These are phyloP conservation scores for Podiceps cristatus DNA, from an alignment of 2,113 vertebrate genomes.

Conservation along the genomic window DNA sequence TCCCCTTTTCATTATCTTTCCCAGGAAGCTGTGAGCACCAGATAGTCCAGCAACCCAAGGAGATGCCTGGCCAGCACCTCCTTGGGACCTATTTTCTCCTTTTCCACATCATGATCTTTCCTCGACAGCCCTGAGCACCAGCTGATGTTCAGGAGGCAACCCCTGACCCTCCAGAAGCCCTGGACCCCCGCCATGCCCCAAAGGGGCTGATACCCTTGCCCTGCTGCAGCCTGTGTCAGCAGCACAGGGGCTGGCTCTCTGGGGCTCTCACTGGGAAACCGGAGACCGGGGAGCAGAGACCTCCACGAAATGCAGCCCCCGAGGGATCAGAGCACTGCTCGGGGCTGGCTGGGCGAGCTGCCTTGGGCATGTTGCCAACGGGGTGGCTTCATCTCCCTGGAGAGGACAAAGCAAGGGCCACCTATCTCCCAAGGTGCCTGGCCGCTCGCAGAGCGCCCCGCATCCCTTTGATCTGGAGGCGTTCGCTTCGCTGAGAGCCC, in stretches of 20 bases:
- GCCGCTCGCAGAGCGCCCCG: neutral
- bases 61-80: neutral
- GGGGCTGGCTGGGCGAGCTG: rapidly evolving
- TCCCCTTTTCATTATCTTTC: neutral
- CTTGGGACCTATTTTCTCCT: neutral
- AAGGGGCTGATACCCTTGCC: neutral
- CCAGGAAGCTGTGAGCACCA: neutral
- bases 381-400: neutral
- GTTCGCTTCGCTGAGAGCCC: neutral
- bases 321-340: neutral
- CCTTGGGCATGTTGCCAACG: neutral
- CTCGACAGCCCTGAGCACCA: neutral
- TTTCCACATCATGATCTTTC: neutral
- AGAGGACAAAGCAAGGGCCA: neutral
- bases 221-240: neutral
- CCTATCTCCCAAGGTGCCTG: neutral
- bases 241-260: neutral
- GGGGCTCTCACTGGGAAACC: neutral
- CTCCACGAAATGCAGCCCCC: neutral
- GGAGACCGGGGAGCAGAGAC: neutral
- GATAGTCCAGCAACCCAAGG: neutral
- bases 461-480: constrained; percentile 46
- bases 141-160: neutral
- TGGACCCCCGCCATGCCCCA: rapidly evolving
- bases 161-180: neutral